phyloP scores from a whole-genome alignment of 2,888 invertebrate species.

The Polymixis lichenea region DNA sequence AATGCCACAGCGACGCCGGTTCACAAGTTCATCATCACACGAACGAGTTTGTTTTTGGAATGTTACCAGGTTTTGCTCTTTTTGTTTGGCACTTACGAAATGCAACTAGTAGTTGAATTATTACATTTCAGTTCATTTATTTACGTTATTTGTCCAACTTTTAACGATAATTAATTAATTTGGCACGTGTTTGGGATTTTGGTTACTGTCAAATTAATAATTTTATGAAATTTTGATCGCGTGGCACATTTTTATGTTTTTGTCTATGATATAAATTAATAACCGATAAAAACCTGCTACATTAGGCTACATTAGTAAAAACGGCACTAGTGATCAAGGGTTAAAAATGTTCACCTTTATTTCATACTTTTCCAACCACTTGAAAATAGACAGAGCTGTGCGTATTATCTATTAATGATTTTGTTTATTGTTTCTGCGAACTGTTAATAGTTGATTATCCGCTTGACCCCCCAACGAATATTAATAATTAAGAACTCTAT shows the following conservation, averaged over 20 bases:
- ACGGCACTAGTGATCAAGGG: too few species aligned
- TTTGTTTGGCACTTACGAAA: slow-evolving; percentile 66
- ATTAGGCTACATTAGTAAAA: too few species aligned
- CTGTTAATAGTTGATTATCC: not conserved
- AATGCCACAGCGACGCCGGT: slow-evolving; percentile 89
- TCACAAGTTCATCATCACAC: slow-evolving; percentile 88
- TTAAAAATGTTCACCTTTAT: too few species aligned
- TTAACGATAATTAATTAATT: slow-evolving; percentile 55
- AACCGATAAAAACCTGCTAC: slow-evolving; percentile 12
- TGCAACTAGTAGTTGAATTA: slow-evolving; percentile 56
- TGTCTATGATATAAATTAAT: slow-evolving; percentile 71
- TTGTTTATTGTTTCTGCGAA: not conserved
- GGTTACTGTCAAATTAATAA: slow-evolving; percentile 77
- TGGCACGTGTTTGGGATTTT: slow-evolving; percentile 76
- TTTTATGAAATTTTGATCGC: slow-evolving; percentile 79
- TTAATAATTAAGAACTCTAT: too few species aligned
- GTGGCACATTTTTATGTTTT: slow-evolving; percentile 78
- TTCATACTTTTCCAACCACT: not conserved
- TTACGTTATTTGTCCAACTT: slow-evolving; percentile 48
- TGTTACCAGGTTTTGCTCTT: slow-evolving; percentile 85
- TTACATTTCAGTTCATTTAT: slow-evolving; percentile 67
- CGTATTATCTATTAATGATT: not conserved
- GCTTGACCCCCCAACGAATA: too few species aligned
- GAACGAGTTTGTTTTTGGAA: slow-evolving; percentile 87
- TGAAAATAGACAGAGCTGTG: not conserved